phyloP scores from a whole-genome alignment of 2,113 vertebrate species.

The Fregetta grallaria region DNA sequence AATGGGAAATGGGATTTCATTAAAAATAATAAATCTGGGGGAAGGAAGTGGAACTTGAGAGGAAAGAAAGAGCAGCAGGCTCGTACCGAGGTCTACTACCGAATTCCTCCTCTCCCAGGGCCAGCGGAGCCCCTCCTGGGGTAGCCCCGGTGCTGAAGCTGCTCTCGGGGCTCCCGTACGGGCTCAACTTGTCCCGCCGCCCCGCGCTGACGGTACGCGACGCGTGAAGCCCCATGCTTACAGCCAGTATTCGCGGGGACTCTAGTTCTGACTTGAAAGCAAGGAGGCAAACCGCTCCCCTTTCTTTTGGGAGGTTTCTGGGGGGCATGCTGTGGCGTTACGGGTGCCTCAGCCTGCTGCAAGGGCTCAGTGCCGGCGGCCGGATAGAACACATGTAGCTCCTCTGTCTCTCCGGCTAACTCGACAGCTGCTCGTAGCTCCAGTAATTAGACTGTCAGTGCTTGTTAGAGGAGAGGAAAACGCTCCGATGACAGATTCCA shows the following conservation, averaged over 20 bases:
- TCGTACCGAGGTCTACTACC: not conserved
- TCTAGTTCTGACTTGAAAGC: not conserved
- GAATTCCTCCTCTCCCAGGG: not conserved
- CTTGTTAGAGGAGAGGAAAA: constrained; percentile 90
- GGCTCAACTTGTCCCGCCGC: not conserved
- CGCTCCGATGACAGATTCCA: constrained; percentile 87
- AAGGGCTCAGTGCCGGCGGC: constrained; percentile 4
- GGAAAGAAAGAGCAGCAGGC: not conserved
- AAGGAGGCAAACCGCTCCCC: not conserved
- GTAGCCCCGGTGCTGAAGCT: not conserved
- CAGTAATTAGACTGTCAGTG: constrained; percentile 98
- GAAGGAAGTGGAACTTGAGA: not conserved
- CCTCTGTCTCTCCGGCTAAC: constrained; percentile 76
- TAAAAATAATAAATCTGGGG: not conserved
- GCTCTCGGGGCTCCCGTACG: not conserved
- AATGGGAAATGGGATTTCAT: not conserved
- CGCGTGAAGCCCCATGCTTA: not conserved
- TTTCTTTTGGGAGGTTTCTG: not conserved
- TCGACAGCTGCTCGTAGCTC: constrained; percentile 94
- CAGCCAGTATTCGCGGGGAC: not conserved
- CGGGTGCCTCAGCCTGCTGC: not conserved
- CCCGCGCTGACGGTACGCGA: not conserved
- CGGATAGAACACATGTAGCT: constrained; percentile 73
- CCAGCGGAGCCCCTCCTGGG: not conserved
- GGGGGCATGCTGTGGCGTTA: not conserved